phyloP scores from a whole-genome alignment of 1,140 invertebrate genomes.

The Carcinoscorpius rotundicauda region DNA sequence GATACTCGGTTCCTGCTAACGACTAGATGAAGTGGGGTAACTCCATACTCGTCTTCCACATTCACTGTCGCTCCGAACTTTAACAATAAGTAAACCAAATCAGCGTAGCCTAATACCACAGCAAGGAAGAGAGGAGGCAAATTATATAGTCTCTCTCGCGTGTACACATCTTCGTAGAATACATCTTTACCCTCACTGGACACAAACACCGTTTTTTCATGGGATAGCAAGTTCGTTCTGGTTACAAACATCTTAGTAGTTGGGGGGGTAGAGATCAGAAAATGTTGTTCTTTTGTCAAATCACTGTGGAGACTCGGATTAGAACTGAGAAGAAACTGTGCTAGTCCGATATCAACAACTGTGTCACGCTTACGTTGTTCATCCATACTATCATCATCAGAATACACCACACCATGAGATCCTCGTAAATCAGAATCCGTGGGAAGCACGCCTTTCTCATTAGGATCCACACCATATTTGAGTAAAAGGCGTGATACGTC shows the following conservation, averaged over 20 bases:
- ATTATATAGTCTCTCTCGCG: conserved; percentile 37
- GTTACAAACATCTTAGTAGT: no score
- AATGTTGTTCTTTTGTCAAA: not conserved
- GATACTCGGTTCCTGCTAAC: conserved; percentile 38
- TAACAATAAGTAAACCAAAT: conserved; percentile 40
- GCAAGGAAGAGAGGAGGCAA: conserved; percentile 43
- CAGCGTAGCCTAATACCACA: conserved; percentile 38
- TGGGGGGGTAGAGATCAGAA: conserved; percentile 1
- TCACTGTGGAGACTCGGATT: conserved; percentile 3
- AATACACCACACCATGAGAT: no score
- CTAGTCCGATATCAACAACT: not conserved
- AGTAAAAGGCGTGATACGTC: conserved; percentile 43
- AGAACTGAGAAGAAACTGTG: conserved; percentile 1
- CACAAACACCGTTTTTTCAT: conserved; percentile 19
- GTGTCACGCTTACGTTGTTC: no score
- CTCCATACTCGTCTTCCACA: conserved; percentile 38
- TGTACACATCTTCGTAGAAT: conserved; percentile 36
- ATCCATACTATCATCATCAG: no score
- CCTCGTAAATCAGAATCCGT: not conserved
- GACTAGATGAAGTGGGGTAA: conserved; percentile 44
- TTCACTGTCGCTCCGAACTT: conserved; percentile 42
- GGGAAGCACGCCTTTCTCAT: conserved; percentile 33
- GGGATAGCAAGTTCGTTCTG: no score
- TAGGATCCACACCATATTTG: conserved; percentile 43
- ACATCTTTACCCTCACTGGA: conserved; percentile 25